Evolutionary conservation across 2,797 vertebrate genomes (phyloP).

Genomic region (Adrianichthys oophorus): DNA sequence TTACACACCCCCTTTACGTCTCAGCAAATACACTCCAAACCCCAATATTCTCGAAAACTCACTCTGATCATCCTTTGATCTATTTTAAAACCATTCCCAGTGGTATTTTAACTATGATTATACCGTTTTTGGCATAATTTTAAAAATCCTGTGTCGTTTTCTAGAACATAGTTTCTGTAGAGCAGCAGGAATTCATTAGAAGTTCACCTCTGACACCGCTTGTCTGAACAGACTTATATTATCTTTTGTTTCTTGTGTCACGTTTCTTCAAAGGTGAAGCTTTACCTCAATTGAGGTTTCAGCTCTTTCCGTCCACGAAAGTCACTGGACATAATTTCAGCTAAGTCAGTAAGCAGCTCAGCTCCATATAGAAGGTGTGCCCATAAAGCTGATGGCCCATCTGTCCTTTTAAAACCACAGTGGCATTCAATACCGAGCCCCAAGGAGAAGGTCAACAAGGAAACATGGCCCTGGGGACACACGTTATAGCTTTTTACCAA

Average conservation of each 20-base stretch:
- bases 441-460: conserved; percentile 50
- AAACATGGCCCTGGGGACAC: conserved; percentile 47
- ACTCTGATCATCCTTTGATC: too few relatives aligned
- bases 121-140: too few relatives aligned
- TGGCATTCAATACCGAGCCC: conserved; percentile 39
- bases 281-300: conserved; percentile 25
- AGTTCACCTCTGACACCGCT: too few relatives aligned
- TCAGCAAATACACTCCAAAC: too few relatives aligned
- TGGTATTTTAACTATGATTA: too few relatives aligned
- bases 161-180: too few relatives aligned
- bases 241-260: conserved; percentile 13
- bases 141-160: too few relatives aligned
- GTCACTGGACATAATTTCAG: conserved; percentile 23
- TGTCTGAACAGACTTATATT: conserved; percentile 13
- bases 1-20: too few relatives aligned
- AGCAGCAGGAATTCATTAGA: too few relatives aligned
- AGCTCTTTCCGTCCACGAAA: conserved; percentile 33
- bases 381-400: conserved; percentile 15
- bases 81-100: too few relatives aligned
- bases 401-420: conserved; percentile 37
- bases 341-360: conserved; percentile 31
- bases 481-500: conserved; percentile 36
- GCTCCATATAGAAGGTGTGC: conserved; percentile 46
- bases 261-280: conserved; percentile 21
- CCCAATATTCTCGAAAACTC: too few relatives aligned